phyloP scores from a whole-genome alignment of 1,140 invertebrate genomes.

The Periplaneta americana region DNA sequence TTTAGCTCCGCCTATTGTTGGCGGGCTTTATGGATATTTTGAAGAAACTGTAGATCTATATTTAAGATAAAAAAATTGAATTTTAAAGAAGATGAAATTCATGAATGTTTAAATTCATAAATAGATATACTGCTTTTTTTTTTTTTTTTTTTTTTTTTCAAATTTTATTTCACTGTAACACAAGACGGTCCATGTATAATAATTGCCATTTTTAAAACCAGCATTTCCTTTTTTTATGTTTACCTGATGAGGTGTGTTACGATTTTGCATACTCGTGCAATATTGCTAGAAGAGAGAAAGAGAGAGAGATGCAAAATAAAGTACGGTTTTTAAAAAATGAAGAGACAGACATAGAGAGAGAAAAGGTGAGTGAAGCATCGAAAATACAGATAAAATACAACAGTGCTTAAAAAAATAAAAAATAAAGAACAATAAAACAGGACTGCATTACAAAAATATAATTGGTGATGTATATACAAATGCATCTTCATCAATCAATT shows the following conservation, averaged over 20 bases:
- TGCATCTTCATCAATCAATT: no score
- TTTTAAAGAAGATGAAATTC: no score
- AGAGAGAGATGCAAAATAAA: slow-evolving; percentile 2
- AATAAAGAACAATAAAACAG: not conserved
- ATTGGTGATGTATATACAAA: not conserved
- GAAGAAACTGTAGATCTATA: no score
- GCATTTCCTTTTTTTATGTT: not conserved
- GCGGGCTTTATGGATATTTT: no score
- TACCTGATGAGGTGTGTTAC: not conserved
- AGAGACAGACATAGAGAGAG: not conserved
- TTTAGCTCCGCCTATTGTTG: no score
- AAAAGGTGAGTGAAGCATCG: not conserved
- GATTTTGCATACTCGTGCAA: not conserved
- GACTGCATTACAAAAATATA: not conserved
- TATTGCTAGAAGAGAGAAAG: slow-evolving; percentile 1
- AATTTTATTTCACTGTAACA: no score
- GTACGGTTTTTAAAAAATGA: not conserved
- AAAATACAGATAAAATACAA: not conserved
- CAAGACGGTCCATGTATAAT: no score
- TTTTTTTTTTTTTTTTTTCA: no score
- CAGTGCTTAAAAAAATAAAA: not conserved
- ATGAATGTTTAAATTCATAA: no score
- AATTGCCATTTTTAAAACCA: not conserved
- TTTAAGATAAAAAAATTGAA: no score
- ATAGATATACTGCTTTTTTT: no score